Conservation (phyloP, 2,797 vertebrate genomes). For the Bucorvus abyssinicus region DNA sequence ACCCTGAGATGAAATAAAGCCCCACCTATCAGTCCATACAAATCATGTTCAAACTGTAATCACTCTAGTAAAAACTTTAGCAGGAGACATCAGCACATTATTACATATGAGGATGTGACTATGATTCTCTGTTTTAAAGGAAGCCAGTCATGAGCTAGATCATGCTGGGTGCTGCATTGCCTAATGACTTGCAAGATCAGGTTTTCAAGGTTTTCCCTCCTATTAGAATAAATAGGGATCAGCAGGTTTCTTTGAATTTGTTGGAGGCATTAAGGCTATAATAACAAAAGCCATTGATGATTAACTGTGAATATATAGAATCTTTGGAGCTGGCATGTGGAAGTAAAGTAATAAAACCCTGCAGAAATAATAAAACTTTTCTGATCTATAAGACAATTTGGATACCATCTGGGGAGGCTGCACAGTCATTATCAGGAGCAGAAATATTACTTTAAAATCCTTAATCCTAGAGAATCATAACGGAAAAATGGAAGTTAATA, state of each 20-base stretch:
- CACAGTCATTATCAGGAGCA: neutral
- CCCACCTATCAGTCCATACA: neutral
- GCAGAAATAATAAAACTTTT: neutral
- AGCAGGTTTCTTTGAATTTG: neutral
- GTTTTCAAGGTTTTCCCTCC: neutral
- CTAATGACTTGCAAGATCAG: neutral
- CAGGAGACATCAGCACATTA: neutral
- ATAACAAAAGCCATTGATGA: neutral
- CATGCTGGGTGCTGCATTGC: neutral
- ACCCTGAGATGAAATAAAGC: neutral
- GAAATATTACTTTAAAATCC: neutral
- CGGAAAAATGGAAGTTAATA: slow-evolving; percentile 49
- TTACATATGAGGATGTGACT: neutral
- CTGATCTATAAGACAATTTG: neutral
- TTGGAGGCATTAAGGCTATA: neutral
- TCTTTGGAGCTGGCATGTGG: neutral
- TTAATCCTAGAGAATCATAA: slow-evolving; percentile 22
- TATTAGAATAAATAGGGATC: neutral
- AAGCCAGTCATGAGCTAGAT: neutral
- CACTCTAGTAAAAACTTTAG: neutral
- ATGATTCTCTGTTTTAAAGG: neutral
- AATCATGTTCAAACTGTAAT: slow-evolving; percentile 21
- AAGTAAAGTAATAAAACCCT: neutral
- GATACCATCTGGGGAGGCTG: neutral
- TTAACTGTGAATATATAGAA: neutral